Evolutionary conservation across 2,888 invertebrate genomes (phyloP), one percentile per base, ranked within the genome.

Genomic region (Lasioglossum pauxillum): DNA sequence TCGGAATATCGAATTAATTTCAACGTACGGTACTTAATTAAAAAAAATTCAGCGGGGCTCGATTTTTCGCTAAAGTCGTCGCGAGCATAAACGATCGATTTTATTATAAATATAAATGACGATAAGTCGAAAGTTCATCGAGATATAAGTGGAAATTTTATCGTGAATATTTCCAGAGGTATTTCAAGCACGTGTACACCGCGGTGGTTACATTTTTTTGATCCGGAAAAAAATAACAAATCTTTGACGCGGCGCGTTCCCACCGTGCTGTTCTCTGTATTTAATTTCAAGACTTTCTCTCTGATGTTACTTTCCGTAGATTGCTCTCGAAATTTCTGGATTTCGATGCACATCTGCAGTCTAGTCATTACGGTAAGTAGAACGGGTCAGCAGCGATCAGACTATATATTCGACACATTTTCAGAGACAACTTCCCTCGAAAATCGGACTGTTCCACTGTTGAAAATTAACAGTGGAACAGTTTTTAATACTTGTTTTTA

Each of bases 341-440:
- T 67, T 35, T 67, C 35, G 19, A 67, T 67, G 67, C 31, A 67
- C 67, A 67, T 35, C 67, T 35, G 67, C 67, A 67, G 67, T 67
- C 67, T 35, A 35, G 35, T 35, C 19, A 67, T 35, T 67, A 35
- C 71, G 72, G 78, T 67, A 31, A 67, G 67, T 67, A 35, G 67
- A 67, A 67, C 31, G 35, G 67, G 67, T 67, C 67, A 67, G 67
- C 31, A 35, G 35, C 31, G 67, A 67, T 67, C 67, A 35, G 67
- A 67, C 35, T 35, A 35, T 67, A 35, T 35, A 31, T 31, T 67
- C 35, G 16, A 67, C 67, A 31, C 67, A 67, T 67, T 67, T 67
- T 64, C 8, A 64, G 64, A 27, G 31, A 31, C 64, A 31, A 14
- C 31, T 64, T 67, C 31, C 4, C 60, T 19, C 31, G 35, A 35